Evolutionary conservation across 2,888 invertebrate species (phyloP).

Genomic region (Mythimna albipuncta): DNA sequence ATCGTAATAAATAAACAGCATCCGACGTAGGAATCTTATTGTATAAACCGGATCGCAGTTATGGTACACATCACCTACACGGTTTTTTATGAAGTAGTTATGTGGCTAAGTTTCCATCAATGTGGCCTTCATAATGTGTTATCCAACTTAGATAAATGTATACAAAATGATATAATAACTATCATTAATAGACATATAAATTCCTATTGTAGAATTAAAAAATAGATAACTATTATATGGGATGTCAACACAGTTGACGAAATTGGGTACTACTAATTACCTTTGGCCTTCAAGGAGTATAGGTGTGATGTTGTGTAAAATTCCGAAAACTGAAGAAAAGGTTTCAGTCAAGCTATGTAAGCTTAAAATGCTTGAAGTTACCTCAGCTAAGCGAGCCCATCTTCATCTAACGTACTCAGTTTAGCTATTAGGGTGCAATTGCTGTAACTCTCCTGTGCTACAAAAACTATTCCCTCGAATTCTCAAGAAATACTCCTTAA

Average conservation of each 20-base stretch:
- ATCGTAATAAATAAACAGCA: not conserved
- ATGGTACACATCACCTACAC: conserved; percentile 28
- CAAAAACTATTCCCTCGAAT: conserved; percentile 11
- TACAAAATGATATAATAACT: conserved; percentile 17
- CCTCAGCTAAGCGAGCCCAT: no score
- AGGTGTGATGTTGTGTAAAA: no score
- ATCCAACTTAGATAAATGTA: conserved; percentile 14
- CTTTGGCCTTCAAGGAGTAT: no score
- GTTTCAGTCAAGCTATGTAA: no score
- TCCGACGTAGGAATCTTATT: conserved; percentile 12
- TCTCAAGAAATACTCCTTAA: conserved; percentile 27
- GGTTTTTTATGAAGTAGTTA: conserved; percentile 13
- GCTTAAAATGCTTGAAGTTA: no score
- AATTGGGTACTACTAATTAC: no score
- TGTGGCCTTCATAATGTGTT: conserved; percentile 23
- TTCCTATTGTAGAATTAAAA: not conserved
- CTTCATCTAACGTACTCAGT: not conserved
- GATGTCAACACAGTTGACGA: no score
- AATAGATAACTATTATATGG: no score
- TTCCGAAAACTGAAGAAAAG: no score
- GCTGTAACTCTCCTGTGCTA: not conserved
- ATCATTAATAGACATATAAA: conserved; percentile 2
- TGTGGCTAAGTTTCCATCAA: conserved; percentile 6
- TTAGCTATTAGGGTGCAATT: not conserved
- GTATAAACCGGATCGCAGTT: conserved; percentile 1